These are phyloP conservation scores for Desoria tigrina DNA, from an alignment of 2,888 invertebrate genomes.

Conservation along the genomic window DNA sequence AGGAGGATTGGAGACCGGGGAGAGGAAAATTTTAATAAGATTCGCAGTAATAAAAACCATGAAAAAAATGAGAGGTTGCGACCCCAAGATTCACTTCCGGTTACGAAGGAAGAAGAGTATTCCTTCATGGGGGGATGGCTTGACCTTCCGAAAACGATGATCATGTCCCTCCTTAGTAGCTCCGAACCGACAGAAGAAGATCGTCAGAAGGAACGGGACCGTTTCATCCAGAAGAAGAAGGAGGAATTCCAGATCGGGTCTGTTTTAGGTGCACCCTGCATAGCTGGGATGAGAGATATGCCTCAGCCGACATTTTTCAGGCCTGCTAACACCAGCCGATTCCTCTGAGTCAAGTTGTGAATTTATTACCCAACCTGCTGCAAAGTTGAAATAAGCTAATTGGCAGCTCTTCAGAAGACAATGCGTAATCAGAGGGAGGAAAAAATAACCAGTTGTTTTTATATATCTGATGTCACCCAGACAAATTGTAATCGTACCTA, in stretches of 20 bases:
- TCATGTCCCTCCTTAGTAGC: neutral
- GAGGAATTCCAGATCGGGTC: slow-evolving; percentile 4
- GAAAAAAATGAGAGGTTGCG: neutral
- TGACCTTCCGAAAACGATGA: neutral
- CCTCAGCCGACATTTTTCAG: neutral
- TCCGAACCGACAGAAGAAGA: neutral
- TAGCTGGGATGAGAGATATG: neutral
- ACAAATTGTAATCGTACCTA: neutral
- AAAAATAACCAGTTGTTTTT: slow-evolving; percentile 1
- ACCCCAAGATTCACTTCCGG: too few species aligned
- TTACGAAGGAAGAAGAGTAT: neutral
- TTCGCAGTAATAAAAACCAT: neutral
- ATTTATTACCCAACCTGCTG: neutral
- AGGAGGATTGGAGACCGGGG: too few species aligned
- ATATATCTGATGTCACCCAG: neutral
- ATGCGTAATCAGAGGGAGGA: neutral
- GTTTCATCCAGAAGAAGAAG: neutral
- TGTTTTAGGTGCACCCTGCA: neutral
- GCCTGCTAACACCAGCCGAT: neutral
- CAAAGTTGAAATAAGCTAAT: slow-evolving; percentile 2
- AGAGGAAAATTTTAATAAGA: too few species aligned
- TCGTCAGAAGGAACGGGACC: neutral
- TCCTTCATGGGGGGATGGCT: neutral
- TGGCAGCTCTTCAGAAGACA: neutral
- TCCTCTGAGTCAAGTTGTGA: neutral